Evolutionary conservation across 2,888 invertebrate species (phyloP).

Genomic region (Apoderus coryli): DNA sequence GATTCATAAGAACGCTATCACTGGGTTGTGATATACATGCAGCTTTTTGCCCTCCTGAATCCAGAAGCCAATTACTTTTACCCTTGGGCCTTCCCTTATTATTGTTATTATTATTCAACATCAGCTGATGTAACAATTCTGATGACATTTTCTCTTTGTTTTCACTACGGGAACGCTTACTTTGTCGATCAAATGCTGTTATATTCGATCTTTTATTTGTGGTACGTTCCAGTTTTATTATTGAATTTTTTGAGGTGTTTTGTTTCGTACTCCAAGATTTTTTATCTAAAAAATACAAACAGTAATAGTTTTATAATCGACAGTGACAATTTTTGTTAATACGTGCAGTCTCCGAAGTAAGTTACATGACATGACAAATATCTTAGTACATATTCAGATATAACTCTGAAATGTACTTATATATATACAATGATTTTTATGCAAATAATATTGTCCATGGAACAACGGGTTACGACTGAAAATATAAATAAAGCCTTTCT

Average conservation of each 20-base stretch:
- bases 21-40: conserved; percentile 38
- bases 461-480: too few relatives aligned
- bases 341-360: too few relatives aligned
- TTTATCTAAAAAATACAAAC: conserved; percentile 13
- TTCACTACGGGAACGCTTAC: conserved; percentile 25
- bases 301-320: too few relatives aligned
- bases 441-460: too few relatives aligned
- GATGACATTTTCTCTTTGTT: conserved; percentile 32
- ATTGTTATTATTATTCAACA: conserved; percentile 37
- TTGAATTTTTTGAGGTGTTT: too few relatives aligned
- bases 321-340: too few relatives aligned
- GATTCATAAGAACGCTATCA: conserved; percentile 82
- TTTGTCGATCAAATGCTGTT: conserved; percentile 22
- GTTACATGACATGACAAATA: too few relatives aligned
- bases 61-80: conserved; percentile 29
- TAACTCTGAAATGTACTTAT: too few relatives aligned
- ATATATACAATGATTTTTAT: too few relatives aligned
- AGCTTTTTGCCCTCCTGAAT: conserved; percentile 29
- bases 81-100: conserved; percentile 27
- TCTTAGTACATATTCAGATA: too few relatives aligned
- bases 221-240: conserved; percentile 14
- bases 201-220: conserved; percentile 21
- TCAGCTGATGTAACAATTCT: conserved; percentile 45
- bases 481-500: too few relatives aligned
- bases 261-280: conserved; percentile 17